phyloP scores from a whole-genome alignment of 1,140 invertebrate genomes.

The Dolichoris vasculosae region DNA sequence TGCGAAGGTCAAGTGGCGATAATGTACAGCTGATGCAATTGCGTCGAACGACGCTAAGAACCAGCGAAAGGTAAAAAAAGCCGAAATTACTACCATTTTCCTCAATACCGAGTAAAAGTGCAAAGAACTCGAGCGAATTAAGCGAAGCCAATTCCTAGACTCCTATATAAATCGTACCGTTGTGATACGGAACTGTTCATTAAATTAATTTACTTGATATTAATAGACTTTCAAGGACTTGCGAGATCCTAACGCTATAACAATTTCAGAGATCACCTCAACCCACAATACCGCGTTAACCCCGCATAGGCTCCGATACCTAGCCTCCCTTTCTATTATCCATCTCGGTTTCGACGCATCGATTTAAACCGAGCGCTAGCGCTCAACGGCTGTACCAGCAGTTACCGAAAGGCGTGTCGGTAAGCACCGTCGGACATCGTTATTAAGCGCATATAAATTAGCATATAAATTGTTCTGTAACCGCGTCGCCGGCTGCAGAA shows the following conservation, averaged over 20 bases:
- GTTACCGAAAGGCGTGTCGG: slow-evolving; percentile 69
- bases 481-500: slow-evolving; percentile 49
- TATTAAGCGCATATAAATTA: slow-evolving; percentile 76
- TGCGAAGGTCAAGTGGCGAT: too few relatives aligned
- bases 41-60: too few relatives aligned
- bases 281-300: background rate
- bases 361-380: slow-evolving; percentile 17
- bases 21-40: too few relatives aligned
- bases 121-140: background rate
- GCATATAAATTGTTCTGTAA: slow-evolving; percentile 73
- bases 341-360: slow-evolving; percentile 25
- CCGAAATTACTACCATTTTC: too few relatives aligned
- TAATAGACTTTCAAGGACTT: slow-evolving; percentile 50
- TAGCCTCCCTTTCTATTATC: background rate
- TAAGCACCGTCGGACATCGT: slow-evolving; percentile 74
- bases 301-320: background rate
- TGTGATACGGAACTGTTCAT: background rate
- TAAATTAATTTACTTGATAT: slow-evolving; percentile 47
- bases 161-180: background rate
- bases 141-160: too few relatives aligned
- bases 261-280: background rate
- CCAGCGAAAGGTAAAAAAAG: too few relatives aligned
- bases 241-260: background rate
- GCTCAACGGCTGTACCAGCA: slow-evolving; percentile 48
- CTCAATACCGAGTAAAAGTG: too few relatives aligned